These are phyloP conservation scores for Melitaea cinxia DNA, from an alignment of 1,140 invertebrate genomes.

Conservation along the genomic window DNA sequence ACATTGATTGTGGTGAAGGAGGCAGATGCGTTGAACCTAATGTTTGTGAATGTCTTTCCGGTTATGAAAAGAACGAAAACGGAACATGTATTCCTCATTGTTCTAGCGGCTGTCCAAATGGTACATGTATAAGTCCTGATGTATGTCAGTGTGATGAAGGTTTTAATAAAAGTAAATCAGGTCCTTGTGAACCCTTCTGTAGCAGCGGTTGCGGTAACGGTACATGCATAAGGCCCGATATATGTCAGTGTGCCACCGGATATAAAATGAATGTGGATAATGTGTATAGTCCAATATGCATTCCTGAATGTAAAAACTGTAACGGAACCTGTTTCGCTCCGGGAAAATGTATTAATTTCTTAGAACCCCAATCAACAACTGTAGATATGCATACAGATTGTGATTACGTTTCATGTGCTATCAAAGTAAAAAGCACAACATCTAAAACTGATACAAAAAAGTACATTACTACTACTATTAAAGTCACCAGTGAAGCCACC, in stretches of 20 bases:
- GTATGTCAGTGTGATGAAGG: slow-evolving; percentile 40
- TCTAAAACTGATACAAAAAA: not conserved
- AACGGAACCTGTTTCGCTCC: slow-evolving; percentile 46
- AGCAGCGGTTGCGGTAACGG: slow-evolving; percentile 73
- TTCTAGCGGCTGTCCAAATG: slow-evolving; percentile 30
- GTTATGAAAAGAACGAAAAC: slow-evolving; percentile 60
- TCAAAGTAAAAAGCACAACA: too few species aligned
- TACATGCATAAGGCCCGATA: slow-evolving; percentile 76
- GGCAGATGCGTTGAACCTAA: slow-evolving; percentile 79
- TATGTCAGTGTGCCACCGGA: slow-evolving; percentile 59
- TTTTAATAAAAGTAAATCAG: slow-evolving; percentile 18
- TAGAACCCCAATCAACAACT: slow-evolving; percentile 9
- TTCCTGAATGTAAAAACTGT: slow-evolving; percentile 48
- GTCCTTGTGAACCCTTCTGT: slow-evolving; percentile 58
- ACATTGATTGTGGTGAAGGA: slow-evolving; percentile 54
- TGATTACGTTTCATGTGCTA: too few species aligned
- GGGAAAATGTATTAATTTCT: slow-evolving; percentile 28
- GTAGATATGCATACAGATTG: slow-evolving; percentile 2
- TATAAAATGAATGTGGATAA: slow-evolving; percentile 33
- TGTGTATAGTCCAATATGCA: slow-evolving; percentile 31
- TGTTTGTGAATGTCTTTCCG: slow-evolving; percentile 77
- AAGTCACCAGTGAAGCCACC: too few species aligned
- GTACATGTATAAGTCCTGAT: slow-evolving; percentile 38
- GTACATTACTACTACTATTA: too few species aligned
- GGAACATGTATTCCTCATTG: slow-evolving; percentile 40